A percentile compares a stretch with the other conserved stretches of the same genome.
These are phyloP conservation scores for Lutjanus erythropterus DNA, from an alignment of 2,113 vertebrate genomes.

Conservation along the genomic window DNA sequence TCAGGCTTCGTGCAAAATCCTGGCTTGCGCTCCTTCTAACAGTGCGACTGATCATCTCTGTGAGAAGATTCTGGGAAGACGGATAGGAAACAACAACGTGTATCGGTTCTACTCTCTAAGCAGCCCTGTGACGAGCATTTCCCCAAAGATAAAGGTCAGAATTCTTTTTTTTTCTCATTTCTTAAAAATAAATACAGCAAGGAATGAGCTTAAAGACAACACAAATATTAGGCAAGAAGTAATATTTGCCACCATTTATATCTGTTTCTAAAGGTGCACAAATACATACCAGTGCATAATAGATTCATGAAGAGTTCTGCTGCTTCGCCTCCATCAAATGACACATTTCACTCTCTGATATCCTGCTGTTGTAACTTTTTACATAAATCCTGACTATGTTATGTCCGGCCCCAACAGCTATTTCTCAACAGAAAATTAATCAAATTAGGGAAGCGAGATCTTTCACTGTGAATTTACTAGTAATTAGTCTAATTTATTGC, in stretches of 20 bases:
- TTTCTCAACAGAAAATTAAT: neutral
- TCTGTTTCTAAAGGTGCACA: neutral
- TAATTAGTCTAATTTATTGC: neutral
- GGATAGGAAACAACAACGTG: slow-evolving; percentile 50
- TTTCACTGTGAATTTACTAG: neutral
- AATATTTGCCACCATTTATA: no score
- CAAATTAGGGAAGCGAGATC: neutral
- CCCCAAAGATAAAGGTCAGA: slow-evolving; percentile 39
- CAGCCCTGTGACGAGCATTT: slow-evolving; percentile 78
- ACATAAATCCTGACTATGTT: neutral
- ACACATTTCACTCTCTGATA: neutral
- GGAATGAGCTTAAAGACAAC: neutral
- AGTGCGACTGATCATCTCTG: slow-evolving; percentile 90
- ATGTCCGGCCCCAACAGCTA: neutral
- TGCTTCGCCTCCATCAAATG: neutral
- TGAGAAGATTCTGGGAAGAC: slow-evolving; percentile 81
- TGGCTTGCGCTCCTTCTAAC: slow-evolving; percentile 92
- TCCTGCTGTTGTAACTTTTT: neutral
- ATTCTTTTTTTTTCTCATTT: neutral
- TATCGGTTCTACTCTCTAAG: slow-evolving; percentile 88
- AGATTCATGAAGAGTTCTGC: neutral
- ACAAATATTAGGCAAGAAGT: neutral
- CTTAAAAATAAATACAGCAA: neutral
- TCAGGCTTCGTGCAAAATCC: slow-evolving; percentile 76
- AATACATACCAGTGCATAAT: neutral